Conservation (phyloP, 2,888 invertebrate genomes). For the Melikaiella ostensackeni region DNA sequence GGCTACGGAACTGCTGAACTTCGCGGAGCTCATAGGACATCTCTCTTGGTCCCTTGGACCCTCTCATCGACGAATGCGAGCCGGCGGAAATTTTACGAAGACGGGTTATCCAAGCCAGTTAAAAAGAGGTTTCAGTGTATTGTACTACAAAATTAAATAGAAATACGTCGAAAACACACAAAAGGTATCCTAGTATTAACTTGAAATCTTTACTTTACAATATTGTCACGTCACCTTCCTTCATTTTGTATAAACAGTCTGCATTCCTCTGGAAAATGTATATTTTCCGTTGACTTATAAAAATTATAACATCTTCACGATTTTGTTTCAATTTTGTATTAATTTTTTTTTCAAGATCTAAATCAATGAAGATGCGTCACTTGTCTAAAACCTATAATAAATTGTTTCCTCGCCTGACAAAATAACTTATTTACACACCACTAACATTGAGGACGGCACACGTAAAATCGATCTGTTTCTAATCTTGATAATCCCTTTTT, state of each 20-base stretch:
- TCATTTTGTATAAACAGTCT: neutral
- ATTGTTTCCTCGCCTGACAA: neutral
- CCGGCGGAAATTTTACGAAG: too few relatives aligned
- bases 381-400: constrained; percentile 4
- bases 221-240: neutral
- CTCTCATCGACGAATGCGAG: too few relatives aligned
- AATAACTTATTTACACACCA: constrained; percentile 35
- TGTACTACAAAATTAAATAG: neutral
- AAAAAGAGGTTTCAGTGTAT: too few relatives aligned
- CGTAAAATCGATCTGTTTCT: constrained; percentile 12
- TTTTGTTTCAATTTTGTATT: neutral
- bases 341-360: neutral
- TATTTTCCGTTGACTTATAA: neutral
- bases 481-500: constrained; percentile 4
- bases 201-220: neutral
- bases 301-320: too few relatives aligned
- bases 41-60: too few relatives aligned
- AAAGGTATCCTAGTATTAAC: neutral
- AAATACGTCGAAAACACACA: neutral
- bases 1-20: too few relatives aligned
- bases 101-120: too few relatives aligned
- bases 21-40: too few relatives aligned
- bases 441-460: constrained; percentile 23
- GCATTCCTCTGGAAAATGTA: neutral
- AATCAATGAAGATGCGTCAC: constrained; percentile 16